A percentile compares a stretch with the other conserved stretches of the same genome.
Evolutionary conservation across 2,888 invertebrate species (phyloP).

Genomic region (Sclerodermus sp.): DNA sequence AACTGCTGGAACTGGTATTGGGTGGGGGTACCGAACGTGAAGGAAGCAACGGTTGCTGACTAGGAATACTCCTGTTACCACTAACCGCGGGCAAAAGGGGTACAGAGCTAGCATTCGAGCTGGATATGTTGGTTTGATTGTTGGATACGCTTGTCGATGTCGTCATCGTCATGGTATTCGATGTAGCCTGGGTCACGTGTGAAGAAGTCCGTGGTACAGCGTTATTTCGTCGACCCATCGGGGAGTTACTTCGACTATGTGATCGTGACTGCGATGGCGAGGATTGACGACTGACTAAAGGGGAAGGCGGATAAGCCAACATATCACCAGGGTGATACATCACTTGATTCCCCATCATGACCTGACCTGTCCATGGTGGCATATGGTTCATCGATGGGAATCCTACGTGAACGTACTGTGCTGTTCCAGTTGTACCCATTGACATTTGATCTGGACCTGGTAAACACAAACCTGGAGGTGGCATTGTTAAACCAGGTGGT

Average conservation of each 20-base stretch:
- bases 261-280: constrained; percentile 74
- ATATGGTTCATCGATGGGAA: constrained; percentile 51
- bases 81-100: constrained; percentile 37
- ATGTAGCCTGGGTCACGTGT: constrained; percentile 41
- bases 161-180: constrained; percentile 40
- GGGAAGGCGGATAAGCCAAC: constrained; percentile 64
- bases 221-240: constrained; percentile 48
- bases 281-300: constrained; percentile 72
- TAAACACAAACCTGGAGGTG: constrained; percentile 50
- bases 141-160: constrained; percentile 44
- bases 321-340: constrained; percentile 51
- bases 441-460: constrained; percentile 50
- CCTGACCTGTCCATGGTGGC: constrained; percentile 50
- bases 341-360: constrained; percentile 51
- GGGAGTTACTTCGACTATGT: constrained; percentile 54
- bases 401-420: constrained; percentile 49
- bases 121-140: constrained; percentile 49
- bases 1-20: constrained; percentile 28
- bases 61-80: constrained; percentile 35
- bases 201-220: constrained; percentile 57
- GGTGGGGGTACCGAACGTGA: constrained; percentile 36
- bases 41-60: constrained; percentile 38
- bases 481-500: constrained; percentile 48
- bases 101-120: constrained; percentile 43
- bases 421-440: constrained; percentile 37